phyloP scores from a whole-genome alignment of 1,140 invertebrate genomes.

The Neodiprion lecontei region DNA sequence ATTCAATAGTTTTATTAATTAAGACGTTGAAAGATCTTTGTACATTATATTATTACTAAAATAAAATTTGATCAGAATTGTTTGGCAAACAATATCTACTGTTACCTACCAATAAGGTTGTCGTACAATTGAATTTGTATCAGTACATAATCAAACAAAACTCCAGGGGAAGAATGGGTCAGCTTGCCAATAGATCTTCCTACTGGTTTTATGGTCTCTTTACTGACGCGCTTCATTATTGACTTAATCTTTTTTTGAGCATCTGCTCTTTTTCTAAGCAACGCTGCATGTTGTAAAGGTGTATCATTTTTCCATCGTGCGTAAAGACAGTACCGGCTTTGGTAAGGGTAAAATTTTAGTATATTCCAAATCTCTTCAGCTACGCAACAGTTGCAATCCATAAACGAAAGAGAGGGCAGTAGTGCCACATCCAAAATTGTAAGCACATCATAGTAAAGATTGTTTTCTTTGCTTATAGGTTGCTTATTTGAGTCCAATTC shows the following conservation, averaged over 20 bases:
- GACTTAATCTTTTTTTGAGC: conserved; percentile 92
- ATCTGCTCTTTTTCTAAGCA: conserved; percentile 84
- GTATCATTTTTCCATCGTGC: conserved; percentile 94
- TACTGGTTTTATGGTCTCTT: conserved; percentile 97
- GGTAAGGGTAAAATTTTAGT: conserved; percentile 91
- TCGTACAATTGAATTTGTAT: conserved; percentile 97
- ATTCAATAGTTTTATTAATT: conserved; percentile 41
- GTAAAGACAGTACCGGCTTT: conserved; percentile 90
- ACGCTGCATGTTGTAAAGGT: conserved; percentile 79
- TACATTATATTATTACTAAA: conserved; percentile 12
- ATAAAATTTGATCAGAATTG: conserved; percentile 14
- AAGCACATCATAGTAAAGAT: conserved; percentile 80
- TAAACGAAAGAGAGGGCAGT: conserved; percentile 87
- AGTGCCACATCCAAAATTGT: conserved; percentile 87
- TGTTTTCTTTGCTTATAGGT: conserved; percentile 53
- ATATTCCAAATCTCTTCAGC: conserved; percentile 96
- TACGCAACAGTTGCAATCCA: conserved; percentile 94
- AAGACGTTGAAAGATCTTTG: conserved; percentile 17
- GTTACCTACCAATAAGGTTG: conserved; percentile 80
- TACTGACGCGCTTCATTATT: conserved; percentile 97
- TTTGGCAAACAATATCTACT: background rate
- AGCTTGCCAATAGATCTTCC: conserved; percentile 96
- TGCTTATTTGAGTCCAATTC: conserved; percentile 51
- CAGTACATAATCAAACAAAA: conserved; percentile 94
- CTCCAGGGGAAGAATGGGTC: conserved; percentile 93